These are phyloP conservation scores for Amazona guildingii DNA, from an alignment of 2,113 vertebrate genomes.

Conservation along the genomic window DNA sequence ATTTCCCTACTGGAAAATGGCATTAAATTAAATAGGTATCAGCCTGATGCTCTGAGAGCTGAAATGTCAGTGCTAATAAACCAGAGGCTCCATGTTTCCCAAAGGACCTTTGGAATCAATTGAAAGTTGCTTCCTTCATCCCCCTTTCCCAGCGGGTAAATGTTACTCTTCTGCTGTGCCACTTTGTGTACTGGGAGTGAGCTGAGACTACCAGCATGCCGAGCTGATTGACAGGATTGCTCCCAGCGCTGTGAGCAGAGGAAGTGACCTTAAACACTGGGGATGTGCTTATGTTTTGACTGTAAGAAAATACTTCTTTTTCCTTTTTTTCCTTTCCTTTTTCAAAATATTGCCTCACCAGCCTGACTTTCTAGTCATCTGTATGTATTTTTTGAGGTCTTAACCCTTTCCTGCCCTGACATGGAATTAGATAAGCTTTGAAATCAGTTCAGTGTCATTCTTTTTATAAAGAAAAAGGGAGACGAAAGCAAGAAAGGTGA, in stretches of 20 bases:
- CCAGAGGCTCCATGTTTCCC: conserved; percentile 20
- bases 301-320: conserved; percentile 13
- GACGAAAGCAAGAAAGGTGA: conserved; percentile 16
- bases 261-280: conserved; percentile 78
- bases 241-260: conserved; percentile 61
- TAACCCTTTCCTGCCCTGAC: conserved; percentile 24
- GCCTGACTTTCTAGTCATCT: neutral
- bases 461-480: neutral
- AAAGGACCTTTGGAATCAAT: conserved; percentile 28
- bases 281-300: conserved; percentile 17
- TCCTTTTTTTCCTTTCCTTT: neutral
- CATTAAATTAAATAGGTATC: conserved; percentile 13
- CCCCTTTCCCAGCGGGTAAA: conserved; percentile 14
- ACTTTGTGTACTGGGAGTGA: neutral
- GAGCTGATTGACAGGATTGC: conserved; percentile 71
- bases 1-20: neutral
- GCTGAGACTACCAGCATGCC: conserved; percentile 27
- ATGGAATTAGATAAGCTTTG: neutral
- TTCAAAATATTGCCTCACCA: neutral
- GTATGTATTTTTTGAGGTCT: neutral
- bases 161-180: neutral
- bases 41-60: neutral
- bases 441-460: neutral
- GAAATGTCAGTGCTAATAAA: conserved; percentile 61
- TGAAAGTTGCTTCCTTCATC: neutral